A percentile compares a stretch with the other conserved stretches of the same genome.
phyloP scores from a whole-genome alignment of 1,140 invertebrate genomes.

The Drosophila lini region DNA sequence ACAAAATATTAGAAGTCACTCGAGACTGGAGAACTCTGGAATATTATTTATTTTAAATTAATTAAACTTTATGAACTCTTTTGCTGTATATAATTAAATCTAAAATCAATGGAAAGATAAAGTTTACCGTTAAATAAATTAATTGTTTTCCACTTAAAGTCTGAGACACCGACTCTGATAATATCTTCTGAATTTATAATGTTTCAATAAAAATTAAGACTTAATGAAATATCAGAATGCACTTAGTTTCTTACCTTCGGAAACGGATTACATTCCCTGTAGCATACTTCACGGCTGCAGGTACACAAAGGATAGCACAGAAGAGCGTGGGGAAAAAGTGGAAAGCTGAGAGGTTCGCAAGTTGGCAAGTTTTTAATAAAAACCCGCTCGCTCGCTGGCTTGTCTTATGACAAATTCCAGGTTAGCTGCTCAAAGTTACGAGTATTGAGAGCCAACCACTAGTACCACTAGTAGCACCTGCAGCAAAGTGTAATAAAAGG shows the following conservation, averaged over 20 bases:
- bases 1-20: too few species aligned
- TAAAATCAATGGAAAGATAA: too few species aligned
- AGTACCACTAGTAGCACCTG: constrained; percentile 7
- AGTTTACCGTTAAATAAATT: too few species aligned
- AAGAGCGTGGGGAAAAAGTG: constrained; percentile 7
- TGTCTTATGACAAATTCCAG: constrained; percentile 72
- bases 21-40: too few species aligned
- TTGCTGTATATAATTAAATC: too few species aligned
- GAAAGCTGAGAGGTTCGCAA: constrained; percentile 36
- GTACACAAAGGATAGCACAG: constrained; percentile 3
- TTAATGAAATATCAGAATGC: background rate
- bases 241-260: background rate
- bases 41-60: too few species aligned
- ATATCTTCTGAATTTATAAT: too few species aligned
- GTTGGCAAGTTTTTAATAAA: constrained; percentile 74
- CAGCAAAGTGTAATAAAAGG: constrained; percentile 17
- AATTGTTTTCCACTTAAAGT: too few species aligned
- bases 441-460: constrained; percentile 17
- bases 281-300: background rate
- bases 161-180: too few species aligned
- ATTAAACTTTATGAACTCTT: too few species aligned
- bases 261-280: background rate
- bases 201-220: too few species aligned
- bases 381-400: constrained; percentile 38
- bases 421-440: constrained; percentile 40